These are phyloP conservation scores for Aselliscus stoliczkanus DNA, from an alignment of 2,797 vertebrate genomes.

Conservation along the genomic window DNA sequence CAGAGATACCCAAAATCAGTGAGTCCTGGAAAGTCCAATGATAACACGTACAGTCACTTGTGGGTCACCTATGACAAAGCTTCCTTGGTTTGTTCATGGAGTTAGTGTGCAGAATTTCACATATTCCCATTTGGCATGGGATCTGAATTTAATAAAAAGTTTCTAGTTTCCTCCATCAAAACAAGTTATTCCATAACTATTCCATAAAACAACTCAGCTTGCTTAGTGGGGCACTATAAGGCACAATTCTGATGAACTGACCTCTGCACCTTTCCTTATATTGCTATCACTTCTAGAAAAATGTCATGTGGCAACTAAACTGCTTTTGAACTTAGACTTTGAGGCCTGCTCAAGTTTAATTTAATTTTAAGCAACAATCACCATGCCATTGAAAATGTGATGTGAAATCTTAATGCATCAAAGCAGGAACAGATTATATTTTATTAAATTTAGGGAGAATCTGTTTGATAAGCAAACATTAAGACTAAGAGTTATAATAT, in stretches of 20 bases:
- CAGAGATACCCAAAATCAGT: background rate
- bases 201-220: background rate
- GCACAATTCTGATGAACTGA: background rate
- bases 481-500: conserved; percentile 18
- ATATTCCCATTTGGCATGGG: background rate
- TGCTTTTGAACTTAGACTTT: background rate
- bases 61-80: background rate
- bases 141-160: background rate
- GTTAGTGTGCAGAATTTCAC: background rate
- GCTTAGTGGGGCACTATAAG: background rate
- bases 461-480: conserved; percentile 43
- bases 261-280: background rate
- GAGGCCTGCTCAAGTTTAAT: conserved; percentile 45
- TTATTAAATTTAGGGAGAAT: conserved; percentile 66
- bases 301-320: background rate
- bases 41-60: background rate
- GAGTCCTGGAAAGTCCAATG: background rate
- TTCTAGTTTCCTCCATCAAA: background rate
- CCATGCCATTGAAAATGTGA: conserved; percentile 15
- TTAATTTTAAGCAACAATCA: conserved; percentile 64
- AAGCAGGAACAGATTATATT: conserved; percentile 43
- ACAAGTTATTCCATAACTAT: background rate
- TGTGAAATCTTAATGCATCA: conserved; percentile 50
- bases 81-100: background rate
- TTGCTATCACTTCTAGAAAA: conserved; percentile 20